These are phyloP conservation scores for Luscinia megarhynchos DNA, from an alignment of 2,797 vertebrate species.

Conservation along the genomic window DNA sequence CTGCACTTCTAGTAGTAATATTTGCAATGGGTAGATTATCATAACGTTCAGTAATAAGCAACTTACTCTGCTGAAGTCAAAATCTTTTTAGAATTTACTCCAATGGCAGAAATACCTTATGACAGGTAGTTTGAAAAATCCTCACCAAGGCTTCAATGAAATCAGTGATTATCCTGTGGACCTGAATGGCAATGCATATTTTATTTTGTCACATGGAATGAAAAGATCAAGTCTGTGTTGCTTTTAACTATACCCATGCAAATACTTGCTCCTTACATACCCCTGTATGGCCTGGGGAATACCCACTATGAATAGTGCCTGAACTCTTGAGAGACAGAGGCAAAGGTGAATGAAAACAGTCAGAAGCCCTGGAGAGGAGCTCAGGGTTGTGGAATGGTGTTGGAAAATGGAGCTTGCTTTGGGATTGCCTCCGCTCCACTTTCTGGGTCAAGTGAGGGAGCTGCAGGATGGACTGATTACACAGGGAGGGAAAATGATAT, in stretches of 20 bases:
- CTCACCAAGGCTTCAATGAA: neutral
- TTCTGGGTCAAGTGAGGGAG: neutral
- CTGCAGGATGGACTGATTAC: neutral
- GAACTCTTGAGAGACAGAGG: neutral
- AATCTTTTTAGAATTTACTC: neutral
- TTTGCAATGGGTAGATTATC: neutral
- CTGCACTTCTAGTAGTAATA: neutral
- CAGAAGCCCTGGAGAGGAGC: neutral
- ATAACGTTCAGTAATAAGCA: neutral
- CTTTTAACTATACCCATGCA: neutral
- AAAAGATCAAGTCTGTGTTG: neutral
- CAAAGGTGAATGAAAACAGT: neutral
- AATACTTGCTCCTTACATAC: neutral
- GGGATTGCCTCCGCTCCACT: neutral
- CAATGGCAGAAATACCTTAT: neutral
- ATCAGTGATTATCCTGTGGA: neutral
- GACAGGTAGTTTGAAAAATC: neutral
- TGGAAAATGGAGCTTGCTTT: neutral
- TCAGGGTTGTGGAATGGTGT: fast-evolving
- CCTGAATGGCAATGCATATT: neutral
- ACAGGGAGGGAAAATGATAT: neutral
- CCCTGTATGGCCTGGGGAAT: neutral
- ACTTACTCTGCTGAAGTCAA: neutral
- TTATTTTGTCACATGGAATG: neutral
- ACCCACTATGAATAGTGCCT: neutral